Base-by-base conservation (phyloP, 2,797 vertebrate genomes). In the Falco concolor region DNA sequence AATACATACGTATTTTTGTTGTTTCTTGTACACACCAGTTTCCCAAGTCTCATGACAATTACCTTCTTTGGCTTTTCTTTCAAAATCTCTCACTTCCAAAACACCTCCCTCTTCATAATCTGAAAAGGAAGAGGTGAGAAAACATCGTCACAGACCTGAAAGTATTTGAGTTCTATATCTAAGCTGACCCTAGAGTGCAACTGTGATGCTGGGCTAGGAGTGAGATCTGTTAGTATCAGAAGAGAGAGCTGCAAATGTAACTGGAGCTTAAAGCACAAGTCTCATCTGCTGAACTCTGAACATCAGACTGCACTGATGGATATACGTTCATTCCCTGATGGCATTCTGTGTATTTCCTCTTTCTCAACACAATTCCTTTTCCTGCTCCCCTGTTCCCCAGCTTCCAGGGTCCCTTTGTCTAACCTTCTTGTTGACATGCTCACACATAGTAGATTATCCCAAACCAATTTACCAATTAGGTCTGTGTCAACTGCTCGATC, bases 11-110 rank as follows among this genome's bases (percentile, higher is more conserved):
- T 65, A 53, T 64, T 93, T 91, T 80, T 77, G 34, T 61, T 73
- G 53, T 64, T 91, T 94, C 45, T 95, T 50, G 28, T 59, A 47
- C 81, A 54, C 59, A 40, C 8, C 30, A 54, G 44, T 63, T 63
- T 64, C 67, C 42, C 42, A 91, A 34, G 40, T 80, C n/a, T 95
- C 47, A 49, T 24, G 47, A 74, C n/a, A 94, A 96, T 98, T 98
- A 99, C 99, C 99, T 99, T 99, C 99, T 96, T 98, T 98, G 97
- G 99, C 99, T 98, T 98, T 99, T 97, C 98, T 99, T 98, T 99
- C 98, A 97, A 99, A 99, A 96, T 99, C 99, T 96, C 98, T 98
- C 89, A 99, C 99, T 98, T 99, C 97, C 92, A 99, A 93, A 75
- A 98, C 92, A 92, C 99, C 99, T 13, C 99, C 99, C 54, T 97